Evolutionary conservation across 2,888 invertebrate genomes (phyloP).

Genomic region (Cordilura impudica): DNA sequence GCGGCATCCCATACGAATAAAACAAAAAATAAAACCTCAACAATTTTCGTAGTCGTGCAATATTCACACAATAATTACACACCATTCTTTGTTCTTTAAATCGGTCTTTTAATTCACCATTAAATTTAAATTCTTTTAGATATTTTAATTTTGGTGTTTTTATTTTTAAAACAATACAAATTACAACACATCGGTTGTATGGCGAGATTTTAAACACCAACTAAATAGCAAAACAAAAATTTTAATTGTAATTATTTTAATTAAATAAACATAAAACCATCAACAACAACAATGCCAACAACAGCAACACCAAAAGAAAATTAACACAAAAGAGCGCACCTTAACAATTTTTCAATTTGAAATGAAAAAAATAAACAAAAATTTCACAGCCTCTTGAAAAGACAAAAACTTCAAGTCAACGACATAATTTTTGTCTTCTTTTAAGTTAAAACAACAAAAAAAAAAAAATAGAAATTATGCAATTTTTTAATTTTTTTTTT

Average conservation of each 20-base stretch:
- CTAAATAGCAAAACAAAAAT: conserved; percentile 5
- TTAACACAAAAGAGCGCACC: conserved; percentile 41
- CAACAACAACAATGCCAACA: conserved; percentile 5
- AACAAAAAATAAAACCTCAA: conserved; percentile 16
- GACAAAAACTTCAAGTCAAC: conserved; percentile 28
- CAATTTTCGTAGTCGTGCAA: too few relatives aligned
- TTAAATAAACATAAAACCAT: conserved; percentile 34
- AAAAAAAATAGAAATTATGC: conserved; percentile 56
- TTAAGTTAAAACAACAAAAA: conserved; percentile 45
- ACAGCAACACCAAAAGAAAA: conserved; percentile 3
- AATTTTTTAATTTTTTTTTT: conserved; percentile 35
- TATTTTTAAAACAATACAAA: conserved; percentile 42
- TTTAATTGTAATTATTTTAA: conserved; percentile 48
- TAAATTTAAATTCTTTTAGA: conserved; percentile 29
- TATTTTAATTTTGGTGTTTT: too few relatives aligned
- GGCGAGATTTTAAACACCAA: neutral
- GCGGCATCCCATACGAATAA: neutral
- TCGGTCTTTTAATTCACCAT: conserved; percentile 13
- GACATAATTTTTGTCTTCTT: conserved; percentile 39
- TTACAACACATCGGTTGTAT: neutral
- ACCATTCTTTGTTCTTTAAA: conserved; percentile 41
- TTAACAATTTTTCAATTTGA: conserved; percentile 22
- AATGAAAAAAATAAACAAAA: conserved; percentile 14
- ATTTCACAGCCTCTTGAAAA: conserved; percentile 53
- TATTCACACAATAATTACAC: conserved; percentile 43